Evolutionary conservation across 2,113 vertebrate genomes (phyloP).

Genomic region (Colistium nudipinnis): DNA sequence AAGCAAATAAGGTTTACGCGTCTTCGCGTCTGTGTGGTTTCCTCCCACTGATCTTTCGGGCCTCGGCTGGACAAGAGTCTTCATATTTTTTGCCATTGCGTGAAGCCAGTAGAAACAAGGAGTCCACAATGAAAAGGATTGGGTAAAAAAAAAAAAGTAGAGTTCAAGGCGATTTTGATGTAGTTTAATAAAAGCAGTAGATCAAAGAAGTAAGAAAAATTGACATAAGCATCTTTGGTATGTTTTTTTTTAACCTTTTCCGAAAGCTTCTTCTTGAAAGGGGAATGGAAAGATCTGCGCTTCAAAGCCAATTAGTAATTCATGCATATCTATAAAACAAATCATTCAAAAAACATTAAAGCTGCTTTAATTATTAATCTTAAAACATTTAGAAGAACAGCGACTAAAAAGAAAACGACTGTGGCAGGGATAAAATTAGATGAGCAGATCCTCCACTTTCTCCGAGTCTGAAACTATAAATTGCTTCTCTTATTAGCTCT

Average conservation of each 20-base stretch:
- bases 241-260: constrained; percentile 17
- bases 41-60: too few species aligned
- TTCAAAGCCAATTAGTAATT: constrained; percentile 55
- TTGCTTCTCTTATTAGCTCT: constrained; percentile 7
- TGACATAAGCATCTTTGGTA: constrained; percentile 27
- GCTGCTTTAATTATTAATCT: constrained; percentile 60
- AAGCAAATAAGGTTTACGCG: too few species aligned
- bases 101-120: constrained; percentile 23
- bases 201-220: constrained; percentile 12
- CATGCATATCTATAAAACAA: constrained; percentile 49
- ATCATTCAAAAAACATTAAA: constrained; percentile 53
- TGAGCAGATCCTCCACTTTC: constrained; percentile 14
- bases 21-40: too few species aligned
- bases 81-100: constrained; percentile 30
- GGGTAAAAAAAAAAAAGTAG: too few species aligned
- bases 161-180: too few species aligned
- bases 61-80: constrained; percentile 1
- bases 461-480: constrained; percentile 1
- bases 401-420: constrained; percentile 24
- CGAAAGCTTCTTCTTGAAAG: constrained; percentile 18
- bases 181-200: too few species aligned
- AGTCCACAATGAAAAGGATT: constrained; percentile 30
- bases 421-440: constrained; percentile 39
- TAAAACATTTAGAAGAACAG: constrained; percentile 37
- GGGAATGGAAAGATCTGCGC: constrained; percentile 22